Conservation (phyloP, 2,888 invertebrate genomes). For the Eulithis prunata region DNA sequence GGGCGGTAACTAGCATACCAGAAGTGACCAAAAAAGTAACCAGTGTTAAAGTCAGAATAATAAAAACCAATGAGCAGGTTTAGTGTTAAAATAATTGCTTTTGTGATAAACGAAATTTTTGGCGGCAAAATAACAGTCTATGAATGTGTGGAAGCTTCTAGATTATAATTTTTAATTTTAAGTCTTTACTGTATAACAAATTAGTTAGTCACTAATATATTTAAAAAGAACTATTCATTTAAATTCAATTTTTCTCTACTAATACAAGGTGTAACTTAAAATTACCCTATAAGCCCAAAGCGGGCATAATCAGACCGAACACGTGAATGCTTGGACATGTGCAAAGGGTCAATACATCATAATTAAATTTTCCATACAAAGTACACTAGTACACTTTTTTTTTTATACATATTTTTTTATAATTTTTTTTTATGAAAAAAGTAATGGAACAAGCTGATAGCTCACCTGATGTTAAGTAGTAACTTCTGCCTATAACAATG, state of each 20-base stretch:
- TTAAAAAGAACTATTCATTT: conserved; percentile 6
- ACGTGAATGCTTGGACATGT: too few relatives aligned
- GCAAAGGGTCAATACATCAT: too few relatives aligned
- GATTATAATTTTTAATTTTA: conserved; percentile 17
- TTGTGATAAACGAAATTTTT: conserved; percentile 29
- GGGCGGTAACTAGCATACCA: background rate
- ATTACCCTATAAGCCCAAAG: too few relatives aligned
- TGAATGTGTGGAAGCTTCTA: conserved; percentile 23
- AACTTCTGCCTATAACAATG: too few relatives aligned
- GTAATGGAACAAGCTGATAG: too few relatives aligned
- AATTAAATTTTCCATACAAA: too few relatives aligned
- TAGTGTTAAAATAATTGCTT: conserved; percentile 13
- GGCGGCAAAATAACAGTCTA: conserved; percentile 15
- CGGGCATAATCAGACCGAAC: too few relatives aligned
- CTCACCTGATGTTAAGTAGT: too few relatives aligned
- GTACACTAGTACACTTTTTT: too few relatives aligned
- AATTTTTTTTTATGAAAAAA: too few relatives aligned
- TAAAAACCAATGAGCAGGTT: conserved; percentile 6
- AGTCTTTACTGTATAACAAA: conserved; percentile 7
- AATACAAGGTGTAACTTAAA: too few relatives aligned
- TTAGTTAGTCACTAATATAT: conserved; percentile 20
- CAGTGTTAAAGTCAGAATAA: background rate
- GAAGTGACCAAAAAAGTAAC: background rate
- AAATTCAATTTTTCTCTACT: conserved; percentile 8
- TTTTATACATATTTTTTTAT: too few relatives aligned